Evolutionary conservation across 2,888 invertebrate species (phyloP).

Genomic region (Abrostola triplasia): DNA sequence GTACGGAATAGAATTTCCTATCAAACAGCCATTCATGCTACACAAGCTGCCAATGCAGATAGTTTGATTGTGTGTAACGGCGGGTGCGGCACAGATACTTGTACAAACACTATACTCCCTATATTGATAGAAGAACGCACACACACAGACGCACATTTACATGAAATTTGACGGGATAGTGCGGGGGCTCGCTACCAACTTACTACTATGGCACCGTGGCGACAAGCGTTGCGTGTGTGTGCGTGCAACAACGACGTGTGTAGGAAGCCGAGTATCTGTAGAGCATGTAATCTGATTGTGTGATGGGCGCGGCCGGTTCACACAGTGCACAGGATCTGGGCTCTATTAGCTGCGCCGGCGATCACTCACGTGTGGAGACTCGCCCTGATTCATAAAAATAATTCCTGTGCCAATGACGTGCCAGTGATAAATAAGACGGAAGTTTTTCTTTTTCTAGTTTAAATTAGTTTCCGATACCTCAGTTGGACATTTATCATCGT

Average conservation of each 20-base stretch:
- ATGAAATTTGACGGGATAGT: conserved; percentile 11
- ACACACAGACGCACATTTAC: conserved; percentile 15
- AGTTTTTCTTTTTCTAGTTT: conserved; percentile 22
- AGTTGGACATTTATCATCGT: conserved; percentile 7
- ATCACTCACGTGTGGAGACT: conserved; percentile 76
- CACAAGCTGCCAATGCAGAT: conserved; percentile 50
- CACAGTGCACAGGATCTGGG: conserved; percentile 85
- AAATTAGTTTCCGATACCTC: conserved; percentile 20
- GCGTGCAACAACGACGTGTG: conserved; percentile 11
- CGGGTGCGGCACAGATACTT: conserved; percentile 62
- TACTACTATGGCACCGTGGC: conserved; percentile 12
- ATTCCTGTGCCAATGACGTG: conserved; percentile 46
- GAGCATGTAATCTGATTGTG: conserved; percentile 32
- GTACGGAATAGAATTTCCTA: conserved; percentile 37
- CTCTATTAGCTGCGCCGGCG: conserved; percentile 83
- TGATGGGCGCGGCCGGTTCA: conserved; percentile 74
- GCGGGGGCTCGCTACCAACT: conserved; percentile 9
- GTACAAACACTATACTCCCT: conserved; percentile 20
- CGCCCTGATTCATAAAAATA: conserved; percentile 71
- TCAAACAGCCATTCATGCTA: conserved; percentile 45
- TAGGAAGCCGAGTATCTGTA: conserved; percentile 25
- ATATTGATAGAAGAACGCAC: conserved; percentile 4
- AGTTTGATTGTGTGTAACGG: conserved; percentile 65
- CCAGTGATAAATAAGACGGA: conserved; percentile 34
- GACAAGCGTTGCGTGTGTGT: conserved; percentile 9